Percentiles rank a stretch among this genome's conserved stretches.
These are phyloP conservation scores for Megalops cyprinoides DNA, from an alignment of 2,797 vertebrate genomes.

Conservation along the genomic window DNA sequence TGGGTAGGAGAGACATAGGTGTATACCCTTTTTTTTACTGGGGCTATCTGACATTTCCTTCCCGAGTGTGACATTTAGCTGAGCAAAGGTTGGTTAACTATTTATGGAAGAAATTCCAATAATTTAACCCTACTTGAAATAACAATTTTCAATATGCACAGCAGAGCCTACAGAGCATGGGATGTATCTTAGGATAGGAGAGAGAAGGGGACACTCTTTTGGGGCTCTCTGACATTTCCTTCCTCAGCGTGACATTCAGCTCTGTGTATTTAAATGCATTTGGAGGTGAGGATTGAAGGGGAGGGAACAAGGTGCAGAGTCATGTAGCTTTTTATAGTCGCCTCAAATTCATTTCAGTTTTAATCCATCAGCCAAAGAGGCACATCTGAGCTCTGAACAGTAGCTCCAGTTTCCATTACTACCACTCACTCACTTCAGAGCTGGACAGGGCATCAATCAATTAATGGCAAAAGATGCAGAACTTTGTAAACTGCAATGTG, in stretches of 20 bases:
- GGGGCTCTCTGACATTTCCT: not conserved
- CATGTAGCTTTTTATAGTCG: conserved; percentile 18
- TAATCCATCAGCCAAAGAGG: not conserved
- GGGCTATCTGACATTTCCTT: not conserved
- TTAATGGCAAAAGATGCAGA: not conserved
- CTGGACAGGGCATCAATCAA: not conserved
- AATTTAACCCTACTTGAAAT: too few relatives aligned
- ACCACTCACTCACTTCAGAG: too few relatives aligned
- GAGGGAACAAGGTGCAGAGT: conserved; percentile 1
- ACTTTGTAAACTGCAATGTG: too few relatives aligned
- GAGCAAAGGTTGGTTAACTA: too few relatives aligned
- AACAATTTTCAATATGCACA: too few relatives aligned
- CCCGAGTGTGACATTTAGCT: conserved; percentile 1
- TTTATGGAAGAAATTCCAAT: too few relatives aligned
- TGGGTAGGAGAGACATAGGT: too few relatives aligned
- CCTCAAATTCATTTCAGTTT: not conserved
- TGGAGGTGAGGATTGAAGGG: conserved; percentile 5
- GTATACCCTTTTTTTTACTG: too few relatives aligned
- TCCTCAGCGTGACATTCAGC: not conserved
- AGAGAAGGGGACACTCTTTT: not conserved
- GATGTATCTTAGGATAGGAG: not conserved
- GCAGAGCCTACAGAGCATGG: not conserved
- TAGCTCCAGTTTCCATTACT: not conserved
- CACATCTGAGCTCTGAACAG: not conserved
- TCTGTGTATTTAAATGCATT: conserved; percentile 2